Evolutionary conservation across 53 echinoderm and acorn worm species (phyloP), one percentile per base, ranked within the genome.

Genomic region (Antedon mediterranea): DNA sequence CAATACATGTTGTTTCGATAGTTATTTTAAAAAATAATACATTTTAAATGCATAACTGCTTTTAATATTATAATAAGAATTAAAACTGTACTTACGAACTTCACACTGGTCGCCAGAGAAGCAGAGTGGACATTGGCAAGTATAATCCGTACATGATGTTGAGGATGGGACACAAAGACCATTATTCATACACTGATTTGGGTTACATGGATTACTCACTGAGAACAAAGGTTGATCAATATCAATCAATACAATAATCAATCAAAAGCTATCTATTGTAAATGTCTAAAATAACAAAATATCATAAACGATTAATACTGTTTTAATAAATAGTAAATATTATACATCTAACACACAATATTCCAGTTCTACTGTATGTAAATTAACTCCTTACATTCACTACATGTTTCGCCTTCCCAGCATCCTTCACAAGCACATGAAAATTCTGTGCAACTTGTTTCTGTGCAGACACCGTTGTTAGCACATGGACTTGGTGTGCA

Each of bases 21-120:
- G 4, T 6, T 11, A 4, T 11, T 37, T 6, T 37, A 37, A 6
- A 37, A 11, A 37, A 11, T 37, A 6, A 37, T 37, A 4, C 37
- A 37, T 37, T 37, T 37, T 37, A 37, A 37, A 6, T 11, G 4
- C 37, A 37, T 4, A 37, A 4, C 11, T 37, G 4, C 37, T 11
- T 11, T 37, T 37, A 6, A 37, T 37, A 37, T 6, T 4, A 37
- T 37, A 37, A 37, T 6, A 37, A 57, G 3, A 57, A 11, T 13
- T 11, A 57, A 57, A 26, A 18, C 23, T 57, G 15, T 71, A 90
- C 90, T 90, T 83, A 93, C 93, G 78, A 76, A 78, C 88, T 76
- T 90, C 90, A 88, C 93, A 93, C 37, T 57, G 15, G 13, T 34
- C 71, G 0, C 93, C 93, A 29, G 88, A 81, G 77, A 78, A 93